Evolutionary conservation across 1,140 invertebrate species (phyloP).

Genomic region (Marisa cornuarietis): DNA sequence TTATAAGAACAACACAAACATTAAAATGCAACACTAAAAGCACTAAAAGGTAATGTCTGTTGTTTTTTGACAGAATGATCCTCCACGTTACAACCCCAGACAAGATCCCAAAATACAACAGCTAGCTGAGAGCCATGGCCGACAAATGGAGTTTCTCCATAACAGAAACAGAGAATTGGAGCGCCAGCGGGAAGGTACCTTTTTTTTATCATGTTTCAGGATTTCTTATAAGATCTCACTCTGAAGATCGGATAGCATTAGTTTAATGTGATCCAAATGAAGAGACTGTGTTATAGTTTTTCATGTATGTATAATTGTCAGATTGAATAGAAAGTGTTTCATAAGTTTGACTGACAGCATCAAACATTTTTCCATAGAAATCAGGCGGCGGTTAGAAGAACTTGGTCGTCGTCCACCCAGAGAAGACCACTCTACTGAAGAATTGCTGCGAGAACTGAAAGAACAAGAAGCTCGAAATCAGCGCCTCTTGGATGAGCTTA

Average conservation of each 20-base stretch:
- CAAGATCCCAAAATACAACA: conserved; percentile 50
- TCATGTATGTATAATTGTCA: too few relatives aligned
- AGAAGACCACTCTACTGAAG: conserved; percentile 40
- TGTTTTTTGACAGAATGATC: conserved; percentile 9
- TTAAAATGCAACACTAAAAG: neutral
- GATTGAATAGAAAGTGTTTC: too few relatives aligned
- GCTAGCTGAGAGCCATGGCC: conserved; percentile 57
- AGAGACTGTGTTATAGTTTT: too few relatives aligned
- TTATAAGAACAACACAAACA: neutral
- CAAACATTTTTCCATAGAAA: conserved; percentile 37
- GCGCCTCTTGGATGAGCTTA: conserved; percentile 45
- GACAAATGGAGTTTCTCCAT: conserved; percentile 56
- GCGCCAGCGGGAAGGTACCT: conserved; percentile 59
- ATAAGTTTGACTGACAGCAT: neutral
- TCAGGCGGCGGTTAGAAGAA: conserved; percentile 45
- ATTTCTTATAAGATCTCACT: too few relatives aligned
- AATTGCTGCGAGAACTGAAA: conserved; percentile 46
- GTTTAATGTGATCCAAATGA: too few relatives aligned
- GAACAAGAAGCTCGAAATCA: conserved; percentile 54
- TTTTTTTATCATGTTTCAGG: neutral
- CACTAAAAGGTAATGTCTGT: neutral
- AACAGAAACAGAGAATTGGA: conserved; percentile 56
- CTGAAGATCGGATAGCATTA: too few relatives aligned
- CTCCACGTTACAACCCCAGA: conserved; percentile 45
- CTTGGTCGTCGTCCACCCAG: conserved; percentile 32